Percentiles rank a stretch among this genome's conserved stretches.
Evolutionary conservation across 35 echinoderm and acorn worm genomes (phyloP).

Genomic region (Acanthaster planci): DNA sequence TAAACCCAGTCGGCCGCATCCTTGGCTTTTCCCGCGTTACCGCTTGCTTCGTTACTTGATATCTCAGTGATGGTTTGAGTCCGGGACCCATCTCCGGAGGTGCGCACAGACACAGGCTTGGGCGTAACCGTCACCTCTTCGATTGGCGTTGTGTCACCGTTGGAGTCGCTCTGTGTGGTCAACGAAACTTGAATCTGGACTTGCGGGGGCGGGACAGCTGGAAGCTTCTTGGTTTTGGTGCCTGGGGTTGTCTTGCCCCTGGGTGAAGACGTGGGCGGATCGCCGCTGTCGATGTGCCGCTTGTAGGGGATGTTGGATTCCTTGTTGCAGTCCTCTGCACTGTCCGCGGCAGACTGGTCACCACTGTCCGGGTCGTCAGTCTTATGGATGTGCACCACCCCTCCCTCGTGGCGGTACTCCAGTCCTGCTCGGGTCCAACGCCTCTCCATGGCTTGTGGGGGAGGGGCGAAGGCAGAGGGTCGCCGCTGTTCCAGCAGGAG

Average conservation of each 20-base stretch:
- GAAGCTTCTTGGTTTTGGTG: conserved; percentile 10
- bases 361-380: conserved; percentile 30
- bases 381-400: conserved; percentile 65
- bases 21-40: conserved; percentile 4
- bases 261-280: background rate
- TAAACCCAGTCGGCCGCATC: conserved; percentile 8
- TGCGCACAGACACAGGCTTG: conserved; percentile 11
- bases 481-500: conserved; percentile 46
- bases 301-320: conserved; percentile 12
- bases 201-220: conserved; percentile 1
- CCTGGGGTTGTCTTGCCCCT: conserved; percentile 5
- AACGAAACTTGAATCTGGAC: conserved; percentile 23
- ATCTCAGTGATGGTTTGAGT: conserved; percentile 37
- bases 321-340: too few relatives aligned
- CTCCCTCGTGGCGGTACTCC: conserved; percentile 59
- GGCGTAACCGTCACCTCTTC: conserved; percentile 21
- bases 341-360: background rate
- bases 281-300: background rate
- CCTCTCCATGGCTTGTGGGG: conserved; percentile 54
- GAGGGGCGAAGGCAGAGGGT: conserved; percentile 57
- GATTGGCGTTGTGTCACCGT: conserved; percentile 8
- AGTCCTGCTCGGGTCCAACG: conserved; percentile 53
- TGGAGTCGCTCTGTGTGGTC: conserved; percentile 23
- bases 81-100: conserved; percentile 30
- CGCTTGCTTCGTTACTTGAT: conserved; percentile 13